Percentiles rank a stretch among this genome's conserved stretches.
phyloP scores from a whole-genome alignment of 2,797 vertebrate species.

The Lateolabrax maculatus region DNA sequence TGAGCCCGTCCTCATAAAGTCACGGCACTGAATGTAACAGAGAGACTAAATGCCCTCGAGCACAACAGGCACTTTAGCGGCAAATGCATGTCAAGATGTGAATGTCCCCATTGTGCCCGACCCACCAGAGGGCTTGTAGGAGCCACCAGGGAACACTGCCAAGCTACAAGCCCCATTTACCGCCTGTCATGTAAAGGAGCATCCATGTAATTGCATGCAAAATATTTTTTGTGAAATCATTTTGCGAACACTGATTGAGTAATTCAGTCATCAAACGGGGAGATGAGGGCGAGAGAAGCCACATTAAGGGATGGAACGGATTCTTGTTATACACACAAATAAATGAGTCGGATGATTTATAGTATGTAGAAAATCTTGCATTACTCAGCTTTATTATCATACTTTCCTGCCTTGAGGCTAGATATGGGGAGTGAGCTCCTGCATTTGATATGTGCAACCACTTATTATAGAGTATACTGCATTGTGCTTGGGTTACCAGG shows the following conservation, averaged over 20 bases:
- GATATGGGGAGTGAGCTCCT: slow-evolving; percentile 60
- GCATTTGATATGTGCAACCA: slow-evolving; percentile 74
- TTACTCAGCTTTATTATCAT: slow-evolving; percentile 55
- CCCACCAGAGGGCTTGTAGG: slow-evolving; percentile 66
- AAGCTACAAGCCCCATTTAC: slow-evolving; percentile 67
- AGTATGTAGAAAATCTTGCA: slow-evolving; percentile 37
- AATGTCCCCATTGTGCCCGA: slow-evolving; percentile 84
- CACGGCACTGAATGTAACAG: slow-evolving; percentile 61
- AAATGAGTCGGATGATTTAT: slow-evolving; percentile 41
- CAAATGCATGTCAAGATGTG: slow-evolving; percentile 86
- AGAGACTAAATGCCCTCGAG: slow-evolving; percentile 81
- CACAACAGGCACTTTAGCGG: slow-evolving; percentile 84
- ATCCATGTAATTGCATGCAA: slow-evolving; percentile 82
- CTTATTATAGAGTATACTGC: slow-evolving; percentile 80
- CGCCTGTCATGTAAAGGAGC: slow-evolving; percentile 72
- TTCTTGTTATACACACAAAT: slow-evolving; percentile 42
- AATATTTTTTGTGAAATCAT: slow-evolving; percentile 77
- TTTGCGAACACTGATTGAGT: slow-evolving; percentile 52
- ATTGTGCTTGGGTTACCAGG: slow-evolving; percentile 83
- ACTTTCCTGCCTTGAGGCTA: slow-evolving; percentile 56
- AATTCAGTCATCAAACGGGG: slow-evolving; percentile 49
- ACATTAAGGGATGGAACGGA: slow-evolving; percentile 38
- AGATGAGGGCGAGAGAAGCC: slow-evolving; percentile 20
- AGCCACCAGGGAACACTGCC: slow-evolving; percentile 65
- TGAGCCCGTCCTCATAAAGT: slow-evolving; percentile 69